phyloP scores from a whole-genome alignment of 2,888 invertebrate genomes.

The Xylocampa areola region DNA sequence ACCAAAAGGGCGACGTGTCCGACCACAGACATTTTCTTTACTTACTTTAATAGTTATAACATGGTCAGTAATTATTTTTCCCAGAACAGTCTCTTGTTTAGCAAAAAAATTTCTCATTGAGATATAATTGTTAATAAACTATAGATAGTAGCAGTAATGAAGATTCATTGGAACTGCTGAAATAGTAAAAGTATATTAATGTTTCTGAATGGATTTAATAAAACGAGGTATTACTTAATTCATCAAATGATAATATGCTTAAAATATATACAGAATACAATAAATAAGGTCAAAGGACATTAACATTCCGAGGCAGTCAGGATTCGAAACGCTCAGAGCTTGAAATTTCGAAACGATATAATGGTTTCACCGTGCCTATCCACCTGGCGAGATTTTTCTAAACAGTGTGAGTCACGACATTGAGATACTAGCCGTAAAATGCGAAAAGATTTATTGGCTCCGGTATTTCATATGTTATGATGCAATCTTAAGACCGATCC shows the following conservation, averaged over 20 bases:
- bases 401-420: constrained; percentile 25
- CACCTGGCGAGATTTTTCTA: constrained; percentile 22
- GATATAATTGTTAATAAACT: too few relatives aligned
- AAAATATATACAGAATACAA: constrained; percentile 1
- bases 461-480: constrained; percentile 26
- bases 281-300: constrained; percentile 28
- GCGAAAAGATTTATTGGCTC: constrained; percentile 33
- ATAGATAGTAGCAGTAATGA: too few relatives aligned
- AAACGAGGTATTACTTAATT: too few relatives aligned
- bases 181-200: too few relatives aligned
- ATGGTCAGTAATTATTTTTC: constrained; percentile 1
- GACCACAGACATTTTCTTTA: constrained; percentile 24
- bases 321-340: constrained; percentile 1
- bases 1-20: constrained; percentile 23
- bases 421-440: constrained; percentile 25
- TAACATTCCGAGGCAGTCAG: constrained; percentile 7
- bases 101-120: constrained; percentile 6
- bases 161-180: too few relatives aligned
- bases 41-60: constrained; percentile 13
- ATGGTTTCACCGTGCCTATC: constrained; percentile 9
- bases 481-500: constrained; percentile 20
- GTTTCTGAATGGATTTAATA: too few relatives aligned
- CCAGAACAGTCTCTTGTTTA: neutral
- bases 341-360: constrained; percentile 19
- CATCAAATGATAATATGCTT: too few relatives aligned